Percentiles rank a stretch among this genome's conserved stretches.
These are phyloP conservation scores for Rhinichthys osculus DNA, from an alignment of 2,797 vertebrate species.

Conservation along the genomic window DNA sequence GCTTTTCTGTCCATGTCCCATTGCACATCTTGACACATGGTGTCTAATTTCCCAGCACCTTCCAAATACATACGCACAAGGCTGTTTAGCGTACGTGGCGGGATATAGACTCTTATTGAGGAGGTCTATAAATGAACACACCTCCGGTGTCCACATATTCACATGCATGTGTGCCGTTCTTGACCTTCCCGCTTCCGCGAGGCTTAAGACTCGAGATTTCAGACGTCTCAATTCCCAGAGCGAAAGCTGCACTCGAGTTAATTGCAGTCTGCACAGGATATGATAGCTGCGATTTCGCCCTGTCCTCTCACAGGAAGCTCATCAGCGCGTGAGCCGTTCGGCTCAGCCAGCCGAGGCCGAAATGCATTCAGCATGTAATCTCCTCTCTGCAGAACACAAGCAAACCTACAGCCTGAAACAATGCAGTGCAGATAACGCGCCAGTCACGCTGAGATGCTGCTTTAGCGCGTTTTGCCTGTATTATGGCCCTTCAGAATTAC, in stretches of 20 bases:
- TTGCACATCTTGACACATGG: conserved; percentile 31
- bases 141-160: neutral
- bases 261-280: conserved; percentile 58
- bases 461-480: conserved; percentile 47
- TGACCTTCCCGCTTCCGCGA: conserved; percentile 21
- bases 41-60: conserved; percentile 7
- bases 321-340: conserved; percentile 54
- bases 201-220: conserved; percentile 55
- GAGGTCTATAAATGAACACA: conserved; percentile 33
- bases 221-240: conserved; percentile 56
- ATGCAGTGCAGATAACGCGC: conserved; percentile 51
- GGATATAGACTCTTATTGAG: conserved; percentile 35
- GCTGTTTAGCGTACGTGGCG: conserved; percentile 24
- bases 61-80: neutral
- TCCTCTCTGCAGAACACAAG: conserved; percentile 57
- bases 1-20: conserved; percentile 52
- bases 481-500: conserved; percentile 45
- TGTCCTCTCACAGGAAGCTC: conserved; percentile 58
- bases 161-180: conserved; percentile 27
- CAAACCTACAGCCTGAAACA: conserved; percentile 59
- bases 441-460: conserved; percentile 35
- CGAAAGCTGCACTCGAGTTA: conserved; percentile 61
- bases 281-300: conserved; percentile 52
- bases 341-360: conserved; percentile 55
- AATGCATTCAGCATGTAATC: conserved; percentile 56